Conservation (phyloP, 2,113 vertebrate species). For the Haplochromis vanheusdeni region DNA sequence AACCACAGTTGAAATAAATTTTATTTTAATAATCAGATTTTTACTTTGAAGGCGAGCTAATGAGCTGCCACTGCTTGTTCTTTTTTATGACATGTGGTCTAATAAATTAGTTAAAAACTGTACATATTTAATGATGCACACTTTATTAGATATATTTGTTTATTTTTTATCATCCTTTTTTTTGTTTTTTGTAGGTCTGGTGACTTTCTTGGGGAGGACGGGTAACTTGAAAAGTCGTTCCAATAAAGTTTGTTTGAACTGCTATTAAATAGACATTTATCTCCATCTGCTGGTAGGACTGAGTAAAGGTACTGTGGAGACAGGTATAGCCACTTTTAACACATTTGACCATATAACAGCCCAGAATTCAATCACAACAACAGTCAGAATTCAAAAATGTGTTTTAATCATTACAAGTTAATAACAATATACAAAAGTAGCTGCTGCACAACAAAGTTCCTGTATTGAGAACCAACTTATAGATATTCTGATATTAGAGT, state of each 20-base stretch:
- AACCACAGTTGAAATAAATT: background rate
- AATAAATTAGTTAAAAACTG: background rate
- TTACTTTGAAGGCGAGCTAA: background rate
- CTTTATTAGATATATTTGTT: background rate
- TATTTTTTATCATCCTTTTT: background rate
- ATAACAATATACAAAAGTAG: background rate
- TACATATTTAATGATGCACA: background rate
- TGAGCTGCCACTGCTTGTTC: background rate
- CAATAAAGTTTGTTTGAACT: background rate
- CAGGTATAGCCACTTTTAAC: background rate
- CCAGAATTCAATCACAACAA: background rate
- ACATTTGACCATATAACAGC: background rate
- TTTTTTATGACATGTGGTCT: background rate
- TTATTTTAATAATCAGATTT: background rate
- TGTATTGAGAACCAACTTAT: background rate
- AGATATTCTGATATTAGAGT: background rate
- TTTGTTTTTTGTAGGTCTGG: background rate
- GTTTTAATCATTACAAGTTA: background rate
- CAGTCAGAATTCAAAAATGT: background rate
- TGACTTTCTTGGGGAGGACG: background rate
- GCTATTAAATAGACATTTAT: background rate
- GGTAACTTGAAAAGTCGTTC: background rate
- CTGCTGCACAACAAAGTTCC: background rate
- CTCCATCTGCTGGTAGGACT: conserved; percentile 16
- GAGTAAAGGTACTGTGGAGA: background rate